These are phyloP conservation scores for Hippolais icterina DNA, from an alignment of 2,113 vertebrate genomes.

Conservation along the genomic window DNA sequence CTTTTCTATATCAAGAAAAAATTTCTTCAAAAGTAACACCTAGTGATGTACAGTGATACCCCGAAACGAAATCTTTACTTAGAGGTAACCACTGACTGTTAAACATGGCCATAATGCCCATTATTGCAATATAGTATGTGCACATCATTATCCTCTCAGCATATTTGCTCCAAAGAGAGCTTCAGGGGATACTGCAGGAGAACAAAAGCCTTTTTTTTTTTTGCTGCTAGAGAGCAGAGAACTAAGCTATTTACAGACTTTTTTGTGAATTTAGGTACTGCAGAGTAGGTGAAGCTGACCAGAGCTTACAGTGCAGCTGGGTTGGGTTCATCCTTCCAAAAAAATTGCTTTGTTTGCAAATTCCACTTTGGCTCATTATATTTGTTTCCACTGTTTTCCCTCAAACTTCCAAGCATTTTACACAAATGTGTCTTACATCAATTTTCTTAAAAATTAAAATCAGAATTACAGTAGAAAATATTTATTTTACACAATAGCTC, in stretches of 20 bases:
- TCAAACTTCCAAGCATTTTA: background rate
- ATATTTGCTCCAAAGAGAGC: background rate
- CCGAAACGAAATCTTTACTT: background rate
- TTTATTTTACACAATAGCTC: background rate
- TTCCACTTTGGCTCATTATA: fast-evolving
- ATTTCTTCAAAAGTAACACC: background rate
- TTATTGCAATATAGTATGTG: background rate
- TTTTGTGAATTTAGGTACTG: background rate
- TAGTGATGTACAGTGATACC: background rate
- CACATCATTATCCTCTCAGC: fast-evolving
- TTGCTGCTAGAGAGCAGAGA: background rate
- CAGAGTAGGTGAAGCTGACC: background rate
- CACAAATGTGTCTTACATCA: background rate
- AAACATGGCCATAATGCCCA: background rate
- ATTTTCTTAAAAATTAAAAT: background rate
- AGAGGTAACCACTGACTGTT: background rate
- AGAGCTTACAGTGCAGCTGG: background rate
- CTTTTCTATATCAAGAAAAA: background rate
- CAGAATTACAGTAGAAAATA: background rate
- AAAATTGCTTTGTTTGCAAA: background rate
- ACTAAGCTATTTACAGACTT: background rate
- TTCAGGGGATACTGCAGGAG: background rate
- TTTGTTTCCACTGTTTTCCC: background rate
- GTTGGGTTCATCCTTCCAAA: background rate
- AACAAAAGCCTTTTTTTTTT: background rate